Conservation (phyloP, 2,888 invertebrate species). For the Esperia sulphurella region DNA sequence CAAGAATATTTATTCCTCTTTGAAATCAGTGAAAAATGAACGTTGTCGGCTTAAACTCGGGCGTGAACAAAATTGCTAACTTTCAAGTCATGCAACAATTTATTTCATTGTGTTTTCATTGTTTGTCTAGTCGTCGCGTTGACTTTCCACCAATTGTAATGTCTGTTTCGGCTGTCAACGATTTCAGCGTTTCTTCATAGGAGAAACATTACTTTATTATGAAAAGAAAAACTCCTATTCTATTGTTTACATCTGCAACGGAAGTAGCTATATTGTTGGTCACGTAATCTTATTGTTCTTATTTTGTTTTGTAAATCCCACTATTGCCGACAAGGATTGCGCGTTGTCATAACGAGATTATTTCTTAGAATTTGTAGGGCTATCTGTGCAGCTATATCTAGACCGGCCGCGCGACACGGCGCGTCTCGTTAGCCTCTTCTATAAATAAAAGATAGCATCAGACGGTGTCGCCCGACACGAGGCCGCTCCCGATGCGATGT, state of each 20-base stretch:
- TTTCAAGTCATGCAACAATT: constrained; percentile 56
- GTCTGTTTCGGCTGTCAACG: constrained; percentile 37
- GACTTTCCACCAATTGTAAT: constrained; percentile 57
- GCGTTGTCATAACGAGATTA: constrained; percentile 26
- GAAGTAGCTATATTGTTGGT: constrained; percentile 21
- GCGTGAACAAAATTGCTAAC: constrained; percentile 20
- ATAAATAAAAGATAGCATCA: constrained; percentile 63
- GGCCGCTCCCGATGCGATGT: background rate
- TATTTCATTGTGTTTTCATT: constrained; percentile 38
- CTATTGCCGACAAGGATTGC: constrained; percentile 11
- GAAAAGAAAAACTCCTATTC: constrained; percentile 26
- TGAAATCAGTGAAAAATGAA: background rate
- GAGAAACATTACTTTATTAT: constrained; percentile 23
- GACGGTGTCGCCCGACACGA: constrained; percentile 30
- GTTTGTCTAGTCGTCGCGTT: constrained; percentile 37
- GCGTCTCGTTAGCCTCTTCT: constrained; percentile 59
- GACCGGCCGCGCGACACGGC: constrained; percentile 28
- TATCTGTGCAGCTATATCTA: constrained; percentile 38
- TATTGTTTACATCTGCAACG: constrained; percentile 15
- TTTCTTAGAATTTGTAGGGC: constrained; percentile 19
- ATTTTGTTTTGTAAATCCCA: constrained; percentile 1
- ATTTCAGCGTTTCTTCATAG: constrained; percentile 36
- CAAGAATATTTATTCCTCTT: background rate
- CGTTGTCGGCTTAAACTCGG: constrained; percentile 4
- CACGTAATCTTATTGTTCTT: constrained; percentile 26